Evolutionary conservation across 2,797 vertebrate genomes (phyloP).

Genomic region (Enteromius viviparus): DNA sequence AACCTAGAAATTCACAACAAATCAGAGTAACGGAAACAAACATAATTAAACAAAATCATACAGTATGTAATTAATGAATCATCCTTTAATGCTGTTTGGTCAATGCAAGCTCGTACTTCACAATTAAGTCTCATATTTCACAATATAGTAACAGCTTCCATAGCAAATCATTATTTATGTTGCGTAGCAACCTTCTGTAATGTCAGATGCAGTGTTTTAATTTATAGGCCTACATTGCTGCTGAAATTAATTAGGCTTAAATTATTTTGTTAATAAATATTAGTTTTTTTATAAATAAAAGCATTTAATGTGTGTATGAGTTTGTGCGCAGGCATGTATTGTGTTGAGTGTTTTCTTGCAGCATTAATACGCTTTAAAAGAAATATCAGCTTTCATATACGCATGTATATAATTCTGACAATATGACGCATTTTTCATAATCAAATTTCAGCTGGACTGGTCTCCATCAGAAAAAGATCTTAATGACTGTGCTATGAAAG

Average conservation of each 20-base stretch:
- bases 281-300: not conserved
- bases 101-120: not conserved
- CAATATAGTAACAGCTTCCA: not conserved
- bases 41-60: too few relatives aligned
- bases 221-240: too few relatives aligned
- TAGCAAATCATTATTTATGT: not conserved
- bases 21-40: not conserved
- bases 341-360: not conserved
- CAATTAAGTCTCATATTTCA: not conserved
- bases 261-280: not conserved
- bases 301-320: not conserved
- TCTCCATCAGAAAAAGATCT: slow-evolving; percentile 74
- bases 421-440: not conserved
- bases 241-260: not conserved
- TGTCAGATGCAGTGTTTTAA: not conserved
- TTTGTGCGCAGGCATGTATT: not conserved
- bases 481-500: slow-evolving; percentile 77
- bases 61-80: not conserved
- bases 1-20: not conserved
- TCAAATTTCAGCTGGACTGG: slow-evolving; percentile 73
- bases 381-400: not conserved
- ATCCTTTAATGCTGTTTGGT: not conserved
- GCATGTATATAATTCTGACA: too few relatives aligned
- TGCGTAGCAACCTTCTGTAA: not conserved
- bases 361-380: not conserved